phyloP scores from a whole-genome alignment of 2,797 vertebrate species.

The Malacoctenus gilli region DNA sequence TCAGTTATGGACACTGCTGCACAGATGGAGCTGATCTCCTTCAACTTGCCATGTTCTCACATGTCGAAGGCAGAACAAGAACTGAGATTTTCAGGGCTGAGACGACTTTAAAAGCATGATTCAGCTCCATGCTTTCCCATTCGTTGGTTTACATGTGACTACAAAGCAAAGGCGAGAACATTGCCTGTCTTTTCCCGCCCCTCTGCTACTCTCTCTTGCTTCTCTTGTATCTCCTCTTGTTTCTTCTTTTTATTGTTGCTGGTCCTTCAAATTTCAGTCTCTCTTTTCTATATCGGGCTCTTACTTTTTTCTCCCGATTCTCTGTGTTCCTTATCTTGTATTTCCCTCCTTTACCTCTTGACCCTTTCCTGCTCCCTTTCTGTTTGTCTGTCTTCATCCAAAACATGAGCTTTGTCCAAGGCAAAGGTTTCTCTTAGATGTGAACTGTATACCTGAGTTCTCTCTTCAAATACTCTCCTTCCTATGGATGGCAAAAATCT shows the following conservation, averaged over 20 bases:
- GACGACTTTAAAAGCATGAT: not conserved
- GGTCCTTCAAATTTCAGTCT: not conserved
- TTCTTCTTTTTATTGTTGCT: not conserved
- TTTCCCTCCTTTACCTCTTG: not conserved
- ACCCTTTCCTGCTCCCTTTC: not conserved
- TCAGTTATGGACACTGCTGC: not conserved
- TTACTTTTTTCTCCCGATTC: not conserved
- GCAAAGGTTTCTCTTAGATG: no score
- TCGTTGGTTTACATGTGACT: slow-evolving; percentile 14
- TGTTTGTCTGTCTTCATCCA: not conserved
- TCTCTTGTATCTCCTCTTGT: not conserved
- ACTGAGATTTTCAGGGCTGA: slow-evolving; percentile 20
- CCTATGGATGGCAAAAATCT: no score
- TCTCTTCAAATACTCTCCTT: no score
- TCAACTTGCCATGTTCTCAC: not conserved
- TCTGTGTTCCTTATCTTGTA: not conserved
- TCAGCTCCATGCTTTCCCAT: slow-evolving; percentile 13
- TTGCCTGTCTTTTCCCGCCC: not conserved
- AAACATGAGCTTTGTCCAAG: no score
- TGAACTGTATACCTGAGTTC: no score
- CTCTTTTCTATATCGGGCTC: not conserved
- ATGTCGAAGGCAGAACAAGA: not conserved
- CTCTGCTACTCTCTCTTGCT: not conserved
- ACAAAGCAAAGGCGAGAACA: slow-evolving; percentile 9
- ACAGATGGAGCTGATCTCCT: slow-evolving; percentile 1